Evolutionary conservation across 2,797 vertebrate species (phyloP).

Genomic region (Paramormyrops hopkinsi): DNA sequence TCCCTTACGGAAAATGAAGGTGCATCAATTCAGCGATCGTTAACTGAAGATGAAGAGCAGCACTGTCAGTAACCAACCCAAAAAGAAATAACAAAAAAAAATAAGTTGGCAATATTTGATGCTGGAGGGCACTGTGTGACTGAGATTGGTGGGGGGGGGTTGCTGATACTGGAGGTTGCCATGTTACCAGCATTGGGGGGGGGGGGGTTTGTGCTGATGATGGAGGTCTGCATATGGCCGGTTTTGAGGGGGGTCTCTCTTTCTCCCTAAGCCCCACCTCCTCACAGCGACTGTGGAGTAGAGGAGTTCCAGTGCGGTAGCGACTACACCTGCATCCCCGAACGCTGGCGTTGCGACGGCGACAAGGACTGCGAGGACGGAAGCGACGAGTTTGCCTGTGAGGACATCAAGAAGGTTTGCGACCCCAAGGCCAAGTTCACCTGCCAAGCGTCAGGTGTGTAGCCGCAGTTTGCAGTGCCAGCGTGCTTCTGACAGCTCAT

Average conservation of each 20-base stretch:
- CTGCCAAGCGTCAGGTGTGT: constrained; percentile 81
- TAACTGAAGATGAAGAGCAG: neutral
- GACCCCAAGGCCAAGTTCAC: constrained; percentile 92
- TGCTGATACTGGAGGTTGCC: neutral
- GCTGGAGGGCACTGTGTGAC: neutral
- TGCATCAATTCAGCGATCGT: neutral
- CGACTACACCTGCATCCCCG: constrained; percentile 86
- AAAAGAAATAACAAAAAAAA: neutral
- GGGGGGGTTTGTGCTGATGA: neutral
- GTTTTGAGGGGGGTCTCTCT: neutral
- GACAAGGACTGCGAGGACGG: constrained; percentile 97
- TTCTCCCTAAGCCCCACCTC: constrained; percentile 61
- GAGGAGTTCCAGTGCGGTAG: constrained; percentile 86
- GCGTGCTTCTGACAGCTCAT: neutral
- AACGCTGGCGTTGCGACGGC: constrained; percentile 88
- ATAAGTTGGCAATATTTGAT: neutral
- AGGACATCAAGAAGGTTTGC: constrained; percentile 77
- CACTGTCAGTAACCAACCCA: neutral
- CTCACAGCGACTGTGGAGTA: constrained; percentile 72
- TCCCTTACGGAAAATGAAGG: neutral
- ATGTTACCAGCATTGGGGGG: neutral
- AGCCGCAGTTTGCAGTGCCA: neutral
- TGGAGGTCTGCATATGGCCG: neutral
- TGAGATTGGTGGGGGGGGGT: neutral
- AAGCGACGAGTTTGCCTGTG: constrained; percentile 83